Percentiles rank a stretch among this genome's conserved stretches.
Evolutionary conservation across 2,113 vertebrate genomes (phyloP).

Genomic region (Poeciliopsis prolifica): DNA sequence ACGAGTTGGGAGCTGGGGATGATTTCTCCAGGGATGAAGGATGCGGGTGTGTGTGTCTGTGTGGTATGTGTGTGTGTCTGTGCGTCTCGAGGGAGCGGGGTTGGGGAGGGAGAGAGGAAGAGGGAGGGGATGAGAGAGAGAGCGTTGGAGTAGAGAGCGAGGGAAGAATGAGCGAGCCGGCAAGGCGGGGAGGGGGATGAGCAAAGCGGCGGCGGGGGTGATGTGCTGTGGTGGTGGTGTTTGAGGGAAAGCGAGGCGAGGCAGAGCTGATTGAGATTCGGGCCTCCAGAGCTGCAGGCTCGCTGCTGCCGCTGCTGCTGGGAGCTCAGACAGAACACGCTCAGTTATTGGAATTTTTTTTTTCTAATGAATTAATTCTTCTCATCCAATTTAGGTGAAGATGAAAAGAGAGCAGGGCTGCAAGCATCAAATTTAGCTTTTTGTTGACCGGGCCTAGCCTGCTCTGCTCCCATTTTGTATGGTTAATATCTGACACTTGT

Average conservation of each 20-base stretch:
- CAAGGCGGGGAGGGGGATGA: not conserved
- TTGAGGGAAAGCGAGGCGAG: constrained; percentile 62
- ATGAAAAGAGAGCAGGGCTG: constrained; percentile 71
- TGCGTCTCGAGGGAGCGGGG: constrained; percentile 18
- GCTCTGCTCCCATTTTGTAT: constrained; percentile 47
- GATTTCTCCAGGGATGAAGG: constrained; percentile 79
- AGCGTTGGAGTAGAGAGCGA: constrained; percentile 45
- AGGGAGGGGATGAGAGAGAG: constrained; percentile 16
- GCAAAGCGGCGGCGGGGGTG: constrained; percentile 31
- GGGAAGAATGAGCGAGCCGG: constrained; percentile 43
- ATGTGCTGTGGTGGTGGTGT: not conserved
- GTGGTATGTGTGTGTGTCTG: constrained; percentile 20
- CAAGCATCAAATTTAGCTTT: constrained; percentile 69
- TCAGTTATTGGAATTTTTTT: constrained; percentile 72
- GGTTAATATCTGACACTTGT: constrained; percentile 59
- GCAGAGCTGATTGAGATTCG: constrained; percentile 78
- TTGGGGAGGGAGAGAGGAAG: constrained; percentile 21
- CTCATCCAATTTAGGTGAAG: constrained; percentile 76
- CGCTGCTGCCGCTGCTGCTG: constrained; percentile 46
- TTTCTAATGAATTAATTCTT: constrained; percentile 78
- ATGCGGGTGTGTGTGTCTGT: constrained; percentile 43
- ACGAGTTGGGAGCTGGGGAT: constrained; percentile 72
- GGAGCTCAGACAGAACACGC: constrained; percentile 69
- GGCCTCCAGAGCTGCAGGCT: constrained; percentile 76
- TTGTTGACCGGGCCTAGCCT: constrained; percentile 64